A percentile compares a stretch with the other conserved stretches of the same genome.
Conservation (phyloP, 2,113 vertebrate species). For the Tautogolabrus adspersus region DNA sequence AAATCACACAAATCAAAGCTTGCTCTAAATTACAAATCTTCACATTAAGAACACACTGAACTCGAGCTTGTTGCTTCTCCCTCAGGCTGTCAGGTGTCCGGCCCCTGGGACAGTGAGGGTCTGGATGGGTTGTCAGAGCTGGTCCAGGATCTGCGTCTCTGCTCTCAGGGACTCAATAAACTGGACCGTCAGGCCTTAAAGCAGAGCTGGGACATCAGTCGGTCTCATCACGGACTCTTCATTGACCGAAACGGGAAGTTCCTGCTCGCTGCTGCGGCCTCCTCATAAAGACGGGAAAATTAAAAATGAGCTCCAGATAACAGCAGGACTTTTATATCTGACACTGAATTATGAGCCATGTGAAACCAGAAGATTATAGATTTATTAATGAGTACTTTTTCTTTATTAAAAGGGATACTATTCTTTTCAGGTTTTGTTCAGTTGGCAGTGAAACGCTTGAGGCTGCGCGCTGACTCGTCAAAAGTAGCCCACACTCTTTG, state of each 20-base stretch:
- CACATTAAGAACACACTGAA: neutral
- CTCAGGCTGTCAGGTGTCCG: constrained; percentile 83
- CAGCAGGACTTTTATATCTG: neutral
- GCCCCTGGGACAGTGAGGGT: constrained; percentile 65
- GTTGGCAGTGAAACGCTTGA: neutral
- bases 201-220: constrained; percentile 51
- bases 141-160: constrained; percentile 83
- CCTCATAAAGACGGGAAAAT: neutral
- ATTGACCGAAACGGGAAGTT: constrained; percentile 70
- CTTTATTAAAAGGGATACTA: neutral
- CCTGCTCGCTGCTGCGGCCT: constrained; percentile 60
- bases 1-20: too few relatives aligned
- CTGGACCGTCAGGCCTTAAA: constrained; percentile 73
- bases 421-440: neutral
- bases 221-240: constrained; percentile 31
- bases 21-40: too few relatives aligned
- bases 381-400: neutral
- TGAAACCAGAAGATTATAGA: neutral
- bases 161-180: constrained; percentile 80
- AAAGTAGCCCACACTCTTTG: neutral
- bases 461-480: neutral
- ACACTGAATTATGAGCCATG: neutral
- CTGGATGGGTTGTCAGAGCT: constrained; percentile 58
- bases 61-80: neutral
- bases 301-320: neutral